phyloP scores from a whole-genome alignment of 1,140 invertebrate genomes.

The Scylla paramamosain region DNA sequence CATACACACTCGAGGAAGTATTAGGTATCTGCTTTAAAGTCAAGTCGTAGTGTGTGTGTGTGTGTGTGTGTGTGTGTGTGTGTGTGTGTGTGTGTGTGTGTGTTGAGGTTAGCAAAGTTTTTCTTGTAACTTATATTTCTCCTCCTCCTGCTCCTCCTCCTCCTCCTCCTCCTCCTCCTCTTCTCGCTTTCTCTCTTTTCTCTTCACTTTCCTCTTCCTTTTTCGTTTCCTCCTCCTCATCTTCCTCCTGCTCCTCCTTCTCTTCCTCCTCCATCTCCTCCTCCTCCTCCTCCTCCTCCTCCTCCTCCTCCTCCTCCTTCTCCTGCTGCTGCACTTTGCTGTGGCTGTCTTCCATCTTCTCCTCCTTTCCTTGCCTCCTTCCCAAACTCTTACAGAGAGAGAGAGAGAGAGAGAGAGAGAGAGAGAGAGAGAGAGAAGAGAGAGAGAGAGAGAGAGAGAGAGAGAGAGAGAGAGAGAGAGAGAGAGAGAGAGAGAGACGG shows the following conservation, averaged over 20 bases:
- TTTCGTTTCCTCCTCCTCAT: neutral
- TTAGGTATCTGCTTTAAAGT: no score
- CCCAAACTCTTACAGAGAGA: neutral
- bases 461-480: slow-evolving; percentile 49
- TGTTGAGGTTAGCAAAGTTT: neutral
- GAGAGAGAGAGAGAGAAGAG: slow-evolving; percentile 44
- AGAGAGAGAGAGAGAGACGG: slow-evolving; percentile 36
- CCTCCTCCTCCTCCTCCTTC: neutral
- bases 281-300: neutral
- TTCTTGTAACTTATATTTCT: neutral
- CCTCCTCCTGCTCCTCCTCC: neutral
- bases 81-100: no score
- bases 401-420: slow-evolving; percentile 47
- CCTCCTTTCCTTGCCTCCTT: neutral
- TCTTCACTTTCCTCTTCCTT: neutral
- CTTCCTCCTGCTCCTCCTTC: neutral
- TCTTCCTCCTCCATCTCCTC: neutral
- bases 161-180: no score
- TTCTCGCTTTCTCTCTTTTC: no score
- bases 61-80: no score
- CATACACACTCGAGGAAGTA: no score
- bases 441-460: slow-evolving; percentile 47
- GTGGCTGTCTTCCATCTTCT: neutral
- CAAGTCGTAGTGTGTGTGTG: no score
- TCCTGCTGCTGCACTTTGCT: no score